Evolutionary conservation across 1,140 invertebrate genomes (phyloP).

Genomic region (Gerris buenoi): DNA sequence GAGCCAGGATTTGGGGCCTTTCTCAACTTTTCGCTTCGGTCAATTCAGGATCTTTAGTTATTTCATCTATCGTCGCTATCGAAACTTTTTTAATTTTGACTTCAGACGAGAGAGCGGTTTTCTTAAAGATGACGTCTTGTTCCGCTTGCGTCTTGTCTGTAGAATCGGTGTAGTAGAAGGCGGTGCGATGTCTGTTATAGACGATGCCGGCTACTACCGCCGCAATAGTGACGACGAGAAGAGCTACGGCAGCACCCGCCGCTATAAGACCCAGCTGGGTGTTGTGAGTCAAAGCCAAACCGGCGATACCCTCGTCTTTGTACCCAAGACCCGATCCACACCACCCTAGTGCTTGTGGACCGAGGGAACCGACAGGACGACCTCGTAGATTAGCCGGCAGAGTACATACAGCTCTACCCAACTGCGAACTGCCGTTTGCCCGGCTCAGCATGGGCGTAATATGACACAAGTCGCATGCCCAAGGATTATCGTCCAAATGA

Average conservation of each 20-base stretch:
- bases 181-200: slow-evolving; percentile 44
- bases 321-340: slow-evolving; percentile 30
- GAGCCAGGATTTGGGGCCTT: slow-evolving; percentile 10
- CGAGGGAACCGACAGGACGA: slow-evolving; percentile 33
- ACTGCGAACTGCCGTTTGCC: slow-evolving; percentile 34
- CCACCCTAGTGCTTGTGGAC: slow-evolving; percentile 33
- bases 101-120: slow-evolving; percentile 21
- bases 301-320: slow-evolving; percentile 20
- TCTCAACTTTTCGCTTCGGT: slow-evolving; percentile 14
- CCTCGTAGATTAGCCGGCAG: slow-evolving; percentile 35
- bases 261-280: slow-evolving; percentile 41
- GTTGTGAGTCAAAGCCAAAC: slow-evolving; percentile 31
- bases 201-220: slow-evolving; percentile 35
- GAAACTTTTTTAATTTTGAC: slow-evolving; percentile 24
- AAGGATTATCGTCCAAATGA: slow-evolving; percentile 43
- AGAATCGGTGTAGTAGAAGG: slow-evolving; percentile 53
- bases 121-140: slow-evolving; percentile 16
- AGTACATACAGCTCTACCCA: slow-evolving; percentile 30
- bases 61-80: slow-evolving; percentile 31
- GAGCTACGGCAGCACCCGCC: slow-evolving; percentile 31
- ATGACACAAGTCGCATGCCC: slow-evolving; percentile 50
- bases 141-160: slow-evolving; percentile 15
- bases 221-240: slow-evolving; percentile 36
- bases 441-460: slow-evolving; percentile 36
- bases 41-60: slow-evolving; percentile 28